Base-by-base conservation (phyloP, 2,113 vertebrate genomes). In the Lontra canadensis region DNA sequence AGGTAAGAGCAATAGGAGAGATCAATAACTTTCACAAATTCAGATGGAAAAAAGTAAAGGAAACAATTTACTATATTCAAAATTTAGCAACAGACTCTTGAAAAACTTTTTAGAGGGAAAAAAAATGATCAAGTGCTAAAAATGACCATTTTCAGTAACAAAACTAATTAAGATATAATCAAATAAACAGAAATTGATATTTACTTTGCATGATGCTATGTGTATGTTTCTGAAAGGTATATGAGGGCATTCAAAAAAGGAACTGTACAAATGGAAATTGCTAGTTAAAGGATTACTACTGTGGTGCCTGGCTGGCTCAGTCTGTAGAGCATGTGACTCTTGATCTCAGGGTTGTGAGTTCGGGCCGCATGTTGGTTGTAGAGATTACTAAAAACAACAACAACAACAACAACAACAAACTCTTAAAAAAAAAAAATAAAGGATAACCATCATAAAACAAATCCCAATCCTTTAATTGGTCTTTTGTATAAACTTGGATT, bases 401-500 rank as follows among this genome's bases (percentile, higher is more conserved):
- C 57, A 63, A 6, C 42, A 52, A 78, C 4, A 3, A 67, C 4
- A 39, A 39, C 39, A 39, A 6, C 42, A 52, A 78, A 47, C 42
- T 47, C 42, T 44, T 47, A 47, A 31, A 17, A 52, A 47, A 47
- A 52, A 49, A 47, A 47, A 76, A 76, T 3, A 36, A 76, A 31
- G 36, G 8, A 80, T 25, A 86, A 29, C 21, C 92, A 61, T 12
- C 86, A 52, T 74, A 61, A 84, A 95, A 96, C 8, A 83, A 94
- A 76, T 34, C n/a, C 78, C 17, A 83, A 76, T 47, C n/a, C 17
- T 90, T 44, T 87, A 73, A 59, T 18, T 93, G 61, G 29, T 49
- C 57, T 92, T 97, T 96, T 44, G 61, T 91, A 83, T 81, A 79
- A 97, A 78, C 34, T n/a, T 94, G 61, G 10, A 71, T 94, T 88